Evolutionary conservation across 2,113 vertebrate species (phyloP).

Genomic region (Pygoscelis antarcticus): DNA sequence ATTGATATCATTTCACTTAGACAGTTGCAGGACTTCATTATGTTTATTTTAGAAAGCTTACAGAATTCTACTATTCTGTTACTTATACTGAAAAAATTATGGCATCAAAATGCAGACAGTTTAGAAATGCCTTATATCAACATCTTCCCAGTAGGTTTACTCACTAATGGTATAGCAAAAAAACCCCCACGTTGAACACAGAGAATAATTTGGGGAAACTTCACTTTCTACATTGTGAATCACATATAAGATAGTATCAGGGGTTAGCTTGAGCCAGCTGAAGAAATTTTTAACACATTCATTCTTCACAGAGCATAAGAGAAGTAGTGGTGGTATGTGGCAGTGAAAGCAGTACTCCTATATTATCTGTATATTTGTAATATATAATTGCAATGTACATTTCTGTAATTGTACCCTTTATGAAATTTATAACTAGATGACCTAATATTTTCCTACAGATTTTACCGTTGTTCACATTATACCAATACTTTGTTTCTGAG

Average conservation of each 20-base stretch:
- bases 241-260: neutral
- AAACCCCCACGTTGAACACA: neutral
- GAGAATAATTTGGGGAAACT: neutral
- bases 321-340: neutral
- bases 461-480: conserved; percentile 86
- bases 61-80: neutral
- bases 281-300: neutral
- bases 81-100: neutral
- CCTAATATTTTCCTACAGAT: conserved; percentile 71
- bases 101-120: neutral
- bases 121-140: neutral
- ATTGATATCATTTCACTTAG: neutral
- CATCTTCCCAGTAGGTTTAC: neutral
- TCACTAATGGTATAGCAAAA: neutral
- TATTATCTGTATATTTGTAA: neutral
- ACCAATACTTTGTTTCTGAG: conserved; percentile 83
- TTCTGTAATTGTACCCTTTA: neutral
- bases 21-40: neutral
- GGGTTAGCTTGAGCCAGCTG: neutral
- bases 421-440: neutral
- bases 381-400: neutral
- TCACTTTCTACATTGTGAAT: neutral
- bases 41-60: neutral
- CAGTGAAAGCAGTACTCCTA: neutral
- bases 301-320: neutral